A percentile compares a stretch with the other conserved stretches of the same genome.
Conservation (phyloP, 1,140 invertebrate species). For the Macrobrachium rosenbergii region DNA sequence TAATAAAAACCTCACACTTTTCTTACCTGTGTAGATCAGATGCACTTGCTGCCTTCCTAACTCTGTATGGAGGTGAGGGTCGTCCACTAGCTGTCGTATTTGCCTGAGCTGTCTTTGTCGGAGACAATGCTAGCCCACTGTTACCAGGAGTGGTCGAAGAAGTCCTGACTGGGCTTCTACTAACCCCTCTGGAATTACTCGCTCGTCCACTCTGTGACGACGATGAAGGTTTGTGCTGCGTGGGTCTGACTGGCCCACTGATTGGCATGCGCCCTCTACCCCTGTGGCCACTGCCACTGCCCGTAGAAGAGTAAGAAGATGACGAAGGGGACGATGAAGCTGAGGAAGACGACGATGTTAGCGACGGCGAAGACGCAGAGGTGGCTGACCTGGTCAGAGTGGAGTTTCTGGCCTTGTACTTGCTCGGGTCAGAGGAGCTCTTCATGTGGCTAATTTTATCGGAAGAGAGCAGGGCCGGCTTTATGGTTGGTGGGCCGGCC, state of each 20-base stretch:
- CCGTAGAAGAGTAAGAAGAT: constrained; percentile 7
- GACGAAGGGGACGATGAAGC: constrained; percentile 30
- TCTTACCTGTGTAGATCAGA: constrained; percentile 57
- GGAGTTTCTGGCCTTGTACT: constrained; percentile 17
- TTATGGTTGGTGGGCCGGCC: constrained; percentile 31
- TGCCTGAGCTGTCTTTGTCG: background rate
- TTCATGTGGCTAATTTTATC: constrained; percentile 39
- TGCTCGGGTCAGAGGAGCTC: background rate
- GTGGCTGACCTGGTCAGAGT: constrained; percentile 2
- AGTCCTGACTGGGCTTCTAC: constrained; percentile 12
- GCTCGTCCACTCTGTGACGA: too few relatives aligned
- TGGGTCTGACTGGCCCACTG: constrained; percentile 44
- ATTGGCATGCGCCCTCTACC: constrained; percentile 5
- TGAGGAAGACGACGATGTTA: constrained; percentile 48
- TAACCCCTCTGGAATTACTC: background rate
- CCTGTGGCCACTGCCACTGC: background rate
- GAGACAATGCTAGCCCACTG: background rate
- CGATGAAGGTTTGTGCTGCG: constrained; percentile 20
- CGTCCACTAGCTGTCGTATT: background rate
- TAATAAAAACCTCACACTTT: too few relatives aligned
- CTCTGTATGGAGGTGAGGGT: constrained; percentile 17
- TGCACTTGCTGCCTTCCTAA: constrained; percentile 54
- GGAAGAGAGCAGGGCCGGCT: constrained; percentile 44
- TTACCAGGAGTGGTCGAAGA: background rate
- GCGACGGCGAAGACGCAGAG: constrained; percentile 18